These are phyloP conservation scores for Luehdorfia chinensis DNA, from an alignment of 1,140 invertebrate species.

Conservation along the genomic window DNA sequence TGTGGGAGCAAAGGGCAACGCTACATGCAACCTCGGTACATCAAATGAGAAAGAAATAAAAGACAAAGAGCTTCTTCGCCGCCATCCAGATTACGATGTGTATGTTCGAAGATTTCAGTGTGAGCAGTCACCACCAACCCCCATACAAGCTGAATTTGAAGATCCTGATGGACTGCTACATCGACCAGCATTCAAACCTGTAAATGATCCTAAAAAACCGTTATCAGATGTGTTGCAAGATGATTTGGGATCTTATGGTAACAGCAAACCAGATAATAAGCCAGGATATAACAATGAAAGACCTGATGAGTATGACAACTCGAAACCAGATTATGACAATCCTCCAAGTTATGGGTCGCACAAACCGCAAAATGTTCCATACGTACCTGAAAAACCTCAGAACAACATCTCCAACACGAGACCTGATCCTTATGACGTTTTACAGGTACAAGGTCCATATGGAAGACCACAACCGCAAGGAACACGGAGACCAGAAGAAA, in stretches of 20 bases:
- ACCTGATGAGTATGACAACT: conserved; percentile 50
- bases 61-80: conserved; percentile 43
- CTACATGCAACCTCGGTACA: conserved; percentile 59
- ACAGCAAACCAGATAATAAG: conserved; percentile 28
- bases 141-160: conserved; percentile 44
- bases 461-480: conserved; percentile 27
- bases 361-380: conserved; percentile 53
- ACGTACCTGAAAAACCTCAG: conserved; percentile 37
- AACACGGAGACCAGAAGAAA: conserved; percentile 41
- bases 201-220: conserved; percentile 46
- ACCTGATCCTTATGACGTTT: conserved; percentile 45
- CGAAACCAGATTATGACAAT: conserved; percentile 46
- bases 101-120: conserved; percentile 56
- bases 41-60: conserved; percentile 51
- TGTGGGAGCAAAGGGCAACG: conserved; percentile 66
- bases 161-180: conserved; percentile 37
- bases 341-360: conserved; percentile 57
- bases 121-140: conserved; percentile 54
- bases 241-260: conserved; percentile 36
- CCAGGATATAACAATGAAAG: conserved; percentile 42
- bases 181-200: conserved; percentile 49
- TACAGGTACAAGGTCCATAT: conserved; percentile 41
- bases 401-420: conserved; percentile 26
- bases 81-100: conserved; percentile 61
- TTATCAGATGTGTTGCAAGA: conserved; percentile 37